Percentiles rank a stretch among this genome's conserved stretches.
Evolutionary conservation across 2,797 vertebrate genomes (phyloP).

Genomic region (Siniperca obscura): DNA sequence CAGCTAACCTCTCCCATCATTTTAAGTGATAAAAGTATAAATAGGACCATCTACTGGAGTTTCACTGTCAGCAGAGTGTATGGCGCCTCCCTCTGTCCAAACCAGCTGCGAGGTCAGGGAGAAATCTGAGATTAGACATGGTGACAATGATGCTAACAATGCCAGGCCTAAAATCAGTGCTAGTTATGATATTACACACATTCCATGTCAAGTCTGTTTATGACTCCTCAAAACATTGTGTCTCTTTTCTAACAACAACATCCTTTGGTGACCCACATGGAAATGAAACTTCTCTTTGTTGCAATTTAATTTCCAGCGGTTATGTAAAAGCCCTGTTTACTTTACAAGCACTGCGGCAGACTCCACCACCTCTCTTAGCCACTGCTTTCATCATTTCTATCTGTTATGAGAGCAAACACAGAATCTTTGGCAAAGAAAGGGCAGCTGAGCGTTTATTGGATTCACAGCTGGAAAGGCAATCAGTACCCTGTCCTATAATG

Average conservation of each 20-base stretch:
- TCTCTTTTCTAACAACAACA: conserved; percentile 40
- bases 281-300: conserved; percentile 24
- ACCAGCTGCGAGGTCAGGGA: conserved; percentile 14
- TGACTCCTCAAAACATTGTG: conserved; percentile 32
- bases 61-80: conserved; percentile 4
- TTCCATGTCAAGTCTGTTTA: conserved; percentile 43
- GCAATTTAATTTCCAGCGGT: conserved; percentile 35
- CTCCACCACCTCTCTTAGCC: conserved; percentile 28
- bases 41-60: not conserved
- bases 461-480: conserved; percentile 59
- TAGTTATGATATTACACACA: conserved; percentile 23
- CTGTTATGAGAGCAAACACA: conserved; percentile 33
- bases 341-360: conserved; percentile 53
- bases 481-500: conserved; percentile 21
- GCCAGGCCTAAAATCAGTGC: conserved; percentile 29
- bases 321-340: conserved; percentile 44
- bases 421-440: conserved; percentile 34
- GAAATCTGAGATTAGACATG: conserved; percentile 31
- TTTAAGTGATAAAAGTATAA: conserved; percentile 16
- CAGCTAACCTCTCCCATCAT: conserved; percentile 19
- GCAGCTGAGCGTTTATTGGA: conserved; percentile 42
- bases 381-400: conserved; percentile 49
- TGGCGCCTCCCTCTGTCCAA: conserved; percentile 65
- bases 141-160: conserved; percentile 18
- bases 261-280: not conserved